Evolutionary conservation across 1,140 invertebrate species (phyloP).

Genomic region (Bombus huntii): DNA sequence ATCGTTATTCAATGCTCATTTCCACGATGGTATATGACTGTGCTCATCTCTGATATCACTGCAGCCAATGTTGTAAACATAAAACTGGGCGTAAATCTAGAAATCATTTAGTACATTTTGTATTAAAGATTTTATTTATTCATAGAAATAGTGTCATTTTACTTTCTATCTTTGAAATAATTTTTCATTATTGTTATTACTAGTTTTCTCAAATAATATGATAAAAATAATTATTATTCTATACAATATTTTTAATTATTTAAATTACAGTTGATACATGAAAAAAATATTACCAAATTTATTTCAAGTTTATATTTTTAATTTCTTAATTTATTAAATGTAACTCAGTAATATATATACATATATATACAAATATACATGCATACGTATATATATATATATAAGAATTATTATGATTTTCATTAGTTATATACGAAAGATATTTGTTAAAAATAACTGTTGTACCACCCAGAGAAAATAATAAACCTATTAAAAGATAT

Average conservation of each 20-base stretch:
- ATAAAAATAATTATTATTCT: neutral
- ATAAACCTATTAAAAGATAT: neutral
- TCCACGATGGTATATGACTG: too few species aligned
- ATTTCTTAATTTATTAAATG: neutral
- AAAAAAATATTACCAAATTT: neutral
- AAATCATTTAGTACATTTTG: too few species aligned
- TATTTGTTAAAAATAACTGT: too few species aligned
- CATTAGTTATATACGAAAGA: neutral
- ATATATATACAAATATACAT: too few species aligned
- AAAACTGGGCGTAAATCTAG: neutral
- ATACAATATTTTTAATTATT: neutral
- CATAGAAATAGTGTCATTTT: neutral
- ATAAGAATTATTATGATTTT: neutral
- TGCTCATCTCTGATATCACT: neutral
- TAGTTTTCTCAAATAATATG: neutral
- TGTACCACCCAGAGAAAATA: too few species aligned
- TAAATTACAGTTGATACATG: neutral
- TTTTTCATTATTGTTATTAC: neutral
- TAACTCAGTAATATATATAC: neutral
- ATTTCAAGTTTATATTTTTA: neutral
- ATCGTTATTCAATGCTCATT: too few species aligned
- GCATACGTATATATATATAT: too few species aligned
- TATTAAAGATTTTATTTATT: constrained; percentile 24
- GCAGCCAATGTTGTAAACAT: constrained; percentile 8
- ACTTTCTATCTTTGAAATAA: neutral